Evolutionary conservation across 1,140 invertebrate genomes (phyloP).

Genomic region (Drosophila hydei): DNA sequence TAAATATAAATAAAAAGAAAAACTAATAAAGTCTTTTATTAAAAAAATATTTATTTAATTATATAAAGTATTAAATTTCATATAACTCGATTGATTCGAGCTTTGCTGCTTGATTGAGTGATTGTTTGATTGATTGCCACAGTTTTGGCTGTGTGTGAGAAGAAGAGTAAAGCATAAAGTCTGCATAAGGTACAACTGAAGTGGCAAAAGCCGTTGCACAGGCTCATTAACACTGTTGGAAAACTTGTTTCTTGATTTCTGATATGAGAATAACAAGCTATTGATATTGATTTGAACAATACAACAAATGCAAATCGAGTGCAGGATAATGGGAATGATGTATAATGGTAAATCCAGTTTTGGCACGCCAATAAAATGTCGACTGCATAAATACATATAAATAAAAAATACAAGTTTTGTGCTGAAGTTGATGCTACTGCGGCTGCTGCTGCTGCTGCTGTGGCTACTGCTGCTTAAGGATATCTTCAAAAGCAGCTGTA

Average conservation of each 20-base stretch:
- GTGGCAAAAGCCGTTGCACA: background rate
- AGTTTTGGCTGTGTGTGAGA: no score
- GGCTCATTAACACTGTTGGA: background rate
- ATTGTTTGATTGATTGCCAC: no score
- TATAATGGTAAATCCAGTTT: background rate
- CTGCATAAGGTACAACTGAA: background rate
- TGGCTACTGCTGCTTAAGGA: slow-evolving; percentile 4
- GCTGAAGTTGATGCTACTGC: background rate
- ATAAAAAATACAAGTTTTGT: background rate
- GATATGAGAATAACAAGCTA: background rate
- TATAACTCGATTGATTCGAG: no score
- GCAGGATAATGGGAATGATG: slow-evolving; percentile 5
- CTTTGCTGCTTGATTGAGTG: no score
- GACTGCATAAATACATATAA: slow-evolving; percentile 3
- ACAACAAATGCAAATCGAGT: slow-evolving; percentile 2
- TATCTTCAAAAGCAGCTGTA: slow-evolving; percentile 26
- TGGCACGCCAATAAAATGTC: slow-evolving; percentile 1
- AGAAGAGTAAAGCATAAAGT: no score
- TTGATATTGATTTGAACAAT: slow-evolving; percentile 5
- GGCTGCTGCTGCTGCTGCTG: background rate
- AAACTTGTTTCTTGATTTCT: background rate
- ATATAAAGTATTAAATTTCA: no score
- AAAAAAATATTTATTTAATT: no score
- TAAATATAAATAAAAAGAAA: no score
- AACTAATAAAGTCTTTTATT: no score